Conservation (phyloP, 2,113 vertebrate species). For the Danionella cerebrum region DNA sequence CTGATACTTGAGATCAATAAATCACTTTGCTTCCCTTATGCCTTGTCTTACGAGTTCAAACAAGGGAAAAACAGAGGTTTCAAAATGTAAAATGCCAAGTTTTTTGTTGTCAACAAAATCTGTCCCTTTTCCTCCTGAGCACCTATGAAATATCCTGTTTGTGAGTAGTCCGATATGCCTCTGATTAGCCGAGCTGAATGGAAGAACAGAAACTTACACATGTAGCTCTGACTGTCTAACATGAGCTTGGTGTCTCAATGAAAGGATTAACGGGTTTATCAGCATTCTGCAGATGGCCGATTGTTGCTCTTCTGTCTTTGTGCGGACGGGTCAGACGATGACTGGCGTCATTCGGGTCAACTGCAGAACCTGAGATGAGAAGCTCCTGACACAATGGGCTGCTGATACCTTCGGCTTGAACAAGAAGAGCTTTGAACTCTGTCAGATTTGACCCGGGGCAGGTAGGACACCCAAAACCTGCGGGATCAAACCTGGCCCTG, state of each 20-base stretch:
- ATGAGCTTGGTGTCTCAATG: constrained; percentile 25
- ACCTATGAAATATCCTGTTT: neutral
- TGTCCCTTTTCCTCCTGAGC: too few relatives aligned
- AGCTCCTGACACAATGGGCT: constrained; percentile 37
- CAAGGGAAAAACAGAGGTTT: too few relatives aligned
- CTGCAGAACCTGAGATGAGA: constrained; percentile 2
- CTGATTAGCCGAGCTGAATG: constrained; percentile 6
- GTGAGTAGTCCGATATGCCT: constrained; percentile 10
- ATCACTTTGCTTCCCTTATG: too few relatives aligned
- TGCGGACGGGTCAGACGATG: constrained; percentile 15
- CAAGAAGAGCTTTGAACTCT: constrained; percentile 69
- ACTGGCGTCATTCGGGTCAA: constrained; percentile 18
- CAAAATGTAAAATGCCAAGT: too few relatives aligned
- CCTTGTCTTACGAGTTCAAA: too few relatives aligned
- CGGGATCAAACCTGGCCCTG: constrained; percentile 60
- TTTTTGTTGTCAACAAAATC: too few relatives aligned
- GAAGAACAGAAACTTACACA: constrained; percentile 10
- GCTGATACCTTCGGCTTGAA: constrained; percentile 56
- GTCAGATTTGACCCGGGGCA: constrained; percentile 55
- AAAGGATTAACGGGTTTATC: constrained; percentile 33
- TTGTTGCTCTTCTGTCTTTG: constrained; percentile 22
- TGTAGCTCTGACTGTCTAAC: constrained; percentile 30
- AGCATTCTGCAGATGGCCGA: constrained; percentile 9
- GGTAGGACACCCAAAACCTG: constrained; percentile 58
- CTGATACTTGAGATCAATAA: too few relatives aligned